Conservation (phyloP, 2,113 vertebrate genomes). For the Monopterus albus region DNA sequence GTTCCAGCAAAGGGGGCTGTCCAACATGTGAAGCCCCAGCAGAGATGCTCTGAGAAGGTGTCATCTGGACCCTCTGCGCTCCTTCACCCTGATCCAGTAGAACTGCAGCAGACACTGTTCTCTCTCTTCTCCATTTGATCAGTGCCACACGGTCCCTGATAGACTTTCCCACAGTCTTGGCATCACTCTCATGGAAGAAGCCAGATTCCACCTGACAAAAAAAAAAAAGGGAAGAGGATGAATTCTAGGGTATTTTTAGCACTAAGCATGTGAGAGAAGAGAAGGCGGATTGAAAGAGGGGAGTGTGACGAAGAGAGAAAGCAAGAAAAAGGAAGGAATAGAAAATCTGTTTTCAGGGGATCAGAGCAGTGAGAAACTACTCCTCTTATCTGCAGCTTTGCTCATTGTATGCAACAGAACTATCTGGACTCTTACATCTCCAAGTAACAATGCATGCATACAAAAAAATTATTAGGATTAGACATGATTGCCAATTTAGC, state of each 20-base stretch:
- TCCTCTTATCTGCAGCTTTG: conserved; percentile 49
- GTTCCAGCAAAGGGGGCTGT: conserved; percentile 79
- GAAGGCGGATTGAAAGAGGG: conserved; percentile 30
- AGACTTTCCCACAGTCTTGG: conserved; percentile 95
- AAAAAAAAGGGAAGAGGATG: conserved; percentile 37
- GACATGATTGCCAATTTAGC: too few relatives aligned
- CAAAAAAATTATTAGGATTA: too few relatives aligned
- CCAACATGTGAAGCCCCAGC: conserved; percentile 67
- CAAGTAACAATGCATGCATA: not conserved
- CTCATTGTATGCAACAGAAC: conserved; percentile 46
- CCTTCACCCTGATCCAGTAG: conserved; percentile 78
- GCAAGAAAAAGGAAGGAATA: conserved; percentile 38
- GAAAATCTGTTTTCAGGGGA: conserved; percentile 60
- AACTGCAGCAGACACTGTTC: conserved; percentile 84
- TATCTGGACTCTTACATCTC: conserved; percentile 13
- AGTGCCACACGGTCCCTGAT: conserved; percentile 92
- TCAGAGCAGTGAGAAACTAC: conserved; percentile 32
- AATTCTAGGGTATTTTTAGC: conserved; percentile 63
- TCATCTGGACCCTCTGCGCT: conserved; percentile 58
- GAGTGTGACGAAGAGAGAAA: conserved; percentile 22
- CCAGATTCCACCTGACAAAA: conserved; percentile 76
- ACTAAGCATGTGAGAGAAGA: conserved; percentile 44
- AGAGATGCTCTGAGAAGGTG: conserved; percentile 66
- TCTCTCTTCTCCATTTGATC: conserved; percentile 93
- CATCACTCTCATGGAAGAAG: conserved; percentile 87